These are phyloP conservation scores for Chitala chitala DNA, from an alignment of 2,113 vertebrate genomes.

Conservation along the genomic window DNA sequence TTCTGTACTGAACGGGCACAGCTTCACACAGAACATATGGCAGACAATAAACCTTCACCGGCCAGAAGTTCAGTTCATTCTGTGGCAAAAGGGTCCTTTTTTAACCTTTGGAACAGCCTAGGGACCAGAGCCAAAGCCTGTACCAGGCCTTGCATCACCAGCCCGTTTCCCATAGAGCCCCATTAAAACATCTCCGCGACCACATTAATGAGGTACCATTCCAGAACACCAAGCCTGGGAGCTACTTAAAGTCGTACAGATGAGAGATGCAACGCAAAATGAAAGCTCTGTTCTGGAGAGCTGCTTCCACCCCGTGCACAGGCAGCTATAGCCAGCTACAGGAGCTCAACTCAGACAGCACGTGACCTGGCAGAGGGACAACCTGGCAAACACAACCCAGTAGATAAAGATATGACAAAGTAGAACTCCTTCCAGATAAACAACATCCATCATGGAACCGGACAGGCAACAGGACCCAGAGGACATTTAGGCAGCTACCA, in stretches of 20 bases:
- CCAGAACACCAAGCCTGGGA: too few species aligned
- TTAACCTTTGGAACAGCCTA: background rate
- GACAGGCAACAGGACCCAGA: background rate
- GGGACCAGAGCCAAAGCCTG: background rate
- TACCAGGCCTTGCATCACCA: background rate
- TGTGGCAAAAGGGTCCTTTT: background rate
- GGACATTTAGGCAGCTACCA: background rate
- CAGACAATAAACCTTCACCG: background rate
- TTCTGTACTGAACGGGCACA: slow-evolving; percentile 19
- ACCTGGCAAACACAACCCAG: background rate
- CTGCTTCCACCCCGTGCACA: too few species aligned
- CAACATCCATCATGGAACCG: background rate
- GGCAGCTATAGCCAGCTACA: background rate
- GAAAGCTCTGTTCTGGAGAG: too few species aligned
- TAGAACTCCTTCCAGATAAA: background rate
- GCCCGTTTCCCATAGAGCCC: background rate
- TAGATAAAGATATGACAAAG: background rate
- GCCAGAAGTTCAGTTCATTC: background rate
- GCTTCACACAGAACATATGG: slow-evolving; percentile 12
- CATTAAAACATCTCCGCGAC: background rate
- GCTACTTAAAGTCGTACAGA: too few species aligned
- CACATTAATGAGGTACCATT: background rate
- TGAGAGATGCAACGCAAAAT: background rate
- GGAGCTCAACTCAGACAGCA: background rate
- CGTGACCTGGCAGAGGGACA: background rate